Percentiles rank a stretch among this genome's conserved stretches.
Conservation (phyloP, 2,113 vertebrate genomes). For the Phyllopteryx taeniolatus region DNA sequence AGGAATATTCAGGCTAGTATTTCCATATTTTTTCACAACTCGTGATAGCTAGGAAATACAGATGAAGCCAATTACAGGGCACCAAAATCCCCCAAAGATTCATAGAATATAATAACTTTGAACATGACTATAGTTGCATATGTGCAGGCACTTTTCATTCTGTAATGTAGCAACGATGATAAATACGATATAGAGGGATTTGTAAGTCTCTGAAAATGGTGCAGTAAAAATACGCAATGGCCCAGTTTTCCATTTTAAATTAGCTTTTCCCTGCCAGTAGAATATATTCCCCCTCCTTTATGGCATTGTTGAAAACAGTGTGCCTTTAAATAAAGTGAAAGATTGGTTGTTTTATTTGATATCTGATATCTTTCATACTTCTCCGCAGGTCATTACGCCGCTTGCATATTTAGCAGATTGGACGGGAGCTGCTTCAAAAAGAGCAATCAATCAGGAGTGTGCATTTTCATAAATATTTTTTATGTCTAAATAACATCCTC, state of each 20-base stretch:
- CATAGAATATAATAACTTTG: neutral
- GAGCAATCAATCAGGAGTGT: conserved; percentile 58
- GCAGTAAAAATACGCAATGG: conserved; percentile 4
- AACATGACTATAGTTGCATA: neutral
- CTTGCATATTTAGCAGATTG: conserved; percentile 27
- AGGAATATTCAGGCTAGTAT: neutral
- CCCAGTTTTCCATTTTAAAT: conserved; percentile 20
- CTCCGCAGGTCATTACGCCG: conserved; percentile 13
- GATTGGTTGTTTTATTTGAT: conserved; percentile 4
- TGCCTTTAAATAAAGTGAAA: neutral
- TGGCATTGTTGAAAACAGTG: neutral
- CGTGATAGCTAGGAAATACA: neutral
- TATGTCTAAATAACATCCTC: conserved; percentile 66
- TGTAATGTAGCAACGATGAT: conserved; percentile 15
- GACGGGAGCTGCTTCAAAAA: conserved; percentile 33
- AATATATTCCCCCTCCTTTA: neutral
- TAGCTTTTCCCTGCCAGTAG: neutral
- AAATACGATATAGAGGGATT: neutral
- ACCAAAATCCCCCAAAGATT: neutral
- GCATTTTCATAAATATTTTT: conserved; percentile 73
- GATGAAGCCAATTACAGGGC: neutral
- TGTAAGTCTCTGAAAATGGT: neutral
- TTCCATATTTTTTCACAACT: neutral
- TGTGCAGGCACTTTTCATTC: conserved; percentile 1
- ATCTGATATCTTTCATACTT: neutral